Base-by-base conservation (phyloP, 2,797 vertebrate species). In the Labeo calbasu region DNA sequence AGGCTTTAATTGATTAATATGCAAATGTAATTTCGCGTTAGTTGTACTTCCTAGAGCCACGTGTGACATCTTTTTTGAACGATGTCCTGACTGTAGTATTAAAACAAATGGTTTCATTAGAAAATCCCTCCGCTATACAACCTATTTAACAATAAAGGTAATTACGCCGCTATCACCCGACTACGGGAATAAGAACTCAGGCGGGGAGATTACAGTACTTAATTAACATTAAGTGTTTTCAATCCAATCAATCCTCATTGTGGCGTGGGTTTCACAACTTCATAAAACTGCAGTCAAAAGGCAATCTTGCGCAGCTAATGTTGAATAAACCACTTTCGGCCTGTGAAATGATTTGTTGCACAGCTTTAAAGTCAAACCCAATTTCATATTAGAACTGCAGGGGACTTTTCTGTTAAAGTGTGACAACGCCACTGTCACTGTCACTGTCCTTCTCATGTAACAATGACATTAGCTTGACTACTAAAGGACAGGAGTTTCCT, bases 21-120 rank as follows among this genome's bases (percentile, higher is more conserved):
- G 80, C 85, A 73, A 86, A 86, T 86, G 57, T 57, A 81, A 84
- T 84, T 79, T 72, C 6, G 17, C 57, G 55, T 71, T 51, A 46
- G 83, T 71, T 84, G 66, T 65, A 72, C 55, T 71, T 84, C 68
- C 55, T 63, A 65, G n/a, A 21, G 28, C 25, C 68, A 61, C 17
- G 8, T 57, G 28, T 69, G 72, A 59, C 40, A 12, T 65, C 46
- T 84, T 78, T 43, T 57, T 51, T 23, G 25, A 68, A 76, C 1
- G 10, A 82, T 50, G 57, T 23, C 70, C 80, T 75, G 50, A 48
- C 72, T 57, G 63, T 36, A 15, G n/a, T 71, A 71, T 63, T 79
- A 83, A 83, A 83, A 83, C 76, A 78, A 83, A 86, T 80, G 85
- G 81, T 79, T 86, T 79, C 25, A 79, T 86, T 79, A 68, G 59